Percentiles rank a stretch among this genome's conserved stretches.
Evolutionary conservation across 2,113 vertebrate genomes (phyloP).

Genomic region (Saccopteryx leptura): DNA sequence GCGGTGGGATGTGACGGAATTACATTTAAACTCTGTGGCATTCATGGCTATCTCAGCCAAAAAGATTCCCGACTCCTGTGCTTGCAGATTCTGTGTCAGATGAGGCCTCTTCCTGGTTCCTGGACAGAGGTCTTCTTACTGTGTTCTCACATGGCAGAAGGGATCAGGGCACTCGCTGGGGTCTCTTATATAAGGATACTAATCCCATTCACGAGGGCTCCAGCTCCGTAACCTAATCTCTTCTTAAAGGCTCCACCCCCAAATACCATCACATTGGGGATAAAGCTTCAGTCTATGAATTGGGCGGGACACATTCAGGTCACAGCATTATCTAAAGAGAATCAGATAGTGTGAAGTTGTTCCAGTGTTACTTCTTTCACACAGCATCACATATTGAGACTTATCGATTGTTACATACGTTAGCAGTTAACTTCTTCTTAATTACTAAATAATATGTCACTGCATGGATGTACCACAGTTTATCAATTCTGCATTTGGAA

Average conservation of each 20-base stretch:
- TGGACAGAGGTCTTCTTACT: background rate
- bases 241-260: no score
- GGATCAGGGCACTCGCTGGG: no score
- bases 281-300: background rate
- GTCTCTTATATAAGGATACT: background rate
- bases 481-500: background rate
- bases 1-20: no score
- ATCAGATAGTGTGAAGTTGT: background rate
- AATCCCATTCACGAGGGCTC: background rate
- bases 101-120: background rate
- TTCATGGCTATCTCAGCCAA: no score
- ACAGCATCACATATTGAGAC: background rate
- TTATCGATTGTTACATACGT: background rate
- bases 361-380: background rate
- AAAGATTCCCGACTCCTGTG: no score
- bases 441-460: background rate
- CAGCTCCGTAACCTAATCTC: background rate
- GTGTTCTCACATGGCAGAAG: background rate
- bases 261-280: no score
- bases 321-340: background rate
- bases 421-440: background rate
- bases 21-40: no score
- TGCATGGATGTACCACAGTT: background rate
- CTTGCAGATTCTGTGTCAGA: background rate
- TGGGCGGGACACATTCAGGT: background rate